phyloP scores from a whole-genome alignment of 1,140 invertebrate genomes.

The Drosophila malerkotliana region DNA sequence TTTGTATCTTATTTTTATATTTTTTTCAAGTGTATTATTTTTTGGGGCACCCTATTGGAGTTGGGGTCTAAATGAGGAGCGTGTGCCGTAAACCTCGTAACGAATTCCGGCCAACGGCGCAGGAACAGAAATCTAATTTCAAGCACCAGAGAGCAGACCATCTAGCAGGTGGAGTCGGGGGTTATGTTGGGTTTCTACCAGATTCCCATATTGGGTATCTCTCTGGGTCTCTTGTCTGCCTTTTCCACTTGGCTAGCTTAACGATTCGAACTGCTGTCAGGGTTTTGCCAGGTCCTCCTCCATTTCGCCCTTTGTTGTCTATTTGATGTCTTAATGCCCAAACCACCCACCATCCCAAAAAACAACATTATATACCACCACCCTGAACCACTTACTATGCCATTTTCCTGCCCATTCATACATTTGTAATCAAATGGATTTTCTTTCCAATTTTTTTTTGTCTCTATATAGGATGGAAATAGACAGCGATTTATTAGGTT shows the following conservation, averaged over 20 bases:
- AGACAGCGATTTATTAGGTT: constrained; percentile 44
- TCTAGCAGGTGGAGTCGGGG: constrained; percentile 16
- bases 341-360: constrained; percentile 17
- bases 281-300: constrained; percentile 20
- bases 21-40: neutral
- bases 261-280: constrained; percentile 44
- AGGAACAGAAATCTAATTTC: constrained; percentile 52
- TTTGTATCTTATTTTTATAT: neutral
- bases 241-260: constrained; percentile 49
- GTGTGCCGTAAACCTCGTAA: constrained; percentile 46
- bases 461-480: constrained; percentile 25
- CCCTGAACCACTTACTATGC: neutral
- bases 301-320: constrained; percentile 31
- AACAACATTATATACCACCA: neutral
- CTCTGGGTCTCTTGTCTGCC: constrained; percentile 18
- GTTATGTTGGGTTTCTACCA: constrained; percentile 1
- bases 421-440: constrained; percentile 50
- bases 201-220: constrained; percentile 6
- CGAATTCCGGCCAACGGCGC: constrained; percentile 44
- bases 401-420: constrained; percentile 24
- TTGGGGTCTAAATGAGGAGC: constrained; percentile 6
- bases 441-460: constrained; percentile 33
- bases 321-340: constrained; percentile 49
- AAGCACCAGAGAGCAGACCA: constrained; percentile 47
- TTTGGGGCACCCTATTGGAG: neutral